Evolutionary conservation across 2,888 invertebrate genomes (phyloP).

Genomic region (Pammene fasciana): DNA sequence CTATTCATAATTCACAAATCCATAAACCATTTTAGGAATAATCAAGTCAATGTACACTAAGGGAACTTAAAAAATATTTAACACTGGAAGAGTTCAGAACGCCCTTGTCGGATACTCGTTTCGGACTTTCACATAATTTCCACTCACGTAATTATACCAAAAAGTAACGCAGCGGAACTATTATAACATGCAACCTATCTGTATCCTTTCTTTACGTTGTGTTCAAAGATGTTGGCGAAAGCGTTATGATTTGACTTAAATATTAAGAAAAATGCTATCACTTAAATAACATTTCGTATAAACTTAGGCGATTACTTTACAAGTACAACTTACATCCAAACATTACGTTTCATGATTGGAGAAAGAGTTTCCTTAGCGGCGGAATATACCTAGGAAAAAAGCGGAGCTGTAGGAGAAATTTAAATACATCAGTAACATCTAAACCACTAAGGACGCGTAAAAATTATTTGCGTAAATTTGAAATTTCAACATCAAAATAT

Average conservation of each 20-base stretch:
- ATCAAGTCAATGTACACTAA: constrained; percentile 56
- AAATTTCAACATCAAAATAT: constrained; percentile 34
- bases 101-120: constrained; percentile 45
- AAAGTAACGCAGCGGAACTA: constrained; percentile 32
- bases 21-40: constrained; percentile 55
- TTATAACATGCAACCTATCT: constrained; percentile 3
- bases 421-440: constrained; percentile 29
- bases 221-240: constrained; percentile 50
- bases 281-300: constrained; percentile 76
- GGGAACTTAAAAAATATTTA: constrained; percentile 58
- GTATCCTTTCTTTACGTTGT: background rate
- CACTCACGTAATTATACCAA: constrained; percentile 37
- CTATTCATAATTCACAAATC: constrained; percentile 61
- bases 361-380: constrained; percentile 47
- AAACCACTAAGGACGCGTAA: constrained; percentile 31
- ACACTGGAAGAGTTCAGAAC: constrained; percentile 63
- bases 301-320: constrained; percentile 80
- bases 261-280: constrained; percentile 76
- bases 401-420: constrained; percentile 31
- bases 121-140: constrained; percentile 42
- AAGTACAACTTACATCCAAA: constrained; percentile 72
- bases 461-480: constrained; percentile 34
- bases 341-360: constrained; percentile 53
- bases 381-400: constrained; percentile 35
- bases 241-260: constrained; percentile 72